A percentile compares a stretch with the other conserved stretches of the same genome.
Evolutionary conservation across 2,113 vertebrate species (phyloP).

Genomic region (Tricholaema leucomelas): DNA sequence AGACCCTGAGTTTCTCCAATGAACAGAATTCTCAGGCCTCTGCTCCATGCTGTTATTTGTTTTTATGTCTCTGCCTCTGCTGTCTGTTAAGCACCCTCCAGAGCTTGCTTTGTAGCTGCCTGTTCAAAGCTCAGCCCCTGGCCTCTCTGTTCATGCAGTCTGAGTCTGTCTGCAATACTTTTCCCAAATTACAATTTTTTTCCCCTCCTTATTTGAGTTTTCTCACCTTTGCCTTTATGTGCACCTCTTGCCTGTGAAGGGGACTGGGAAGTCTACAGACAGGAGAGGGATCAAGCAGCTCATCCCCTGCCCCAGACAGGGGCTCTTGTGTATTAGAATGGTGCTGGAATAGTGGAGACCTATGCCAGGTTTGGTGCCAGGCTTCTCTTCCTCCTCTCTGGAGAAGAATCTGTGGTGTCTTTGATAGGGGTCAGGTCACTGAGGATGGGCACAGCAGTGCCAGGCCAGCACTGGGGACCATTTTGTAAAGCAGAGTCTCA

Average conservation of each 20-base stretch:
- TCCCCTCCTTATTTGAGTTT: background rate
- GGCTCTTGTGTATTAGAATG: background rate
- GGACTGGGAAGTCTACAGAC: background rate
- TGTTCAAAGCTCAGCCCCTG: background rate
- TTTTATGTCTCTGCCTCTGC: slow-evolving; percentile 18
- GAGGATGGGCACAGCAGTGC: background rate
- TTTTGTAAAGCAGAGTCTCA: background rate
- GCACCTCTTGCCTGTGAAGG: background rate
- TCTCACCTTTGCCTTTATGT: background rate
- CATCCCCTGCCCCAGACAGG: background rate
- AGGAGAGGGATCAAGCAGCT: fast-evolving
- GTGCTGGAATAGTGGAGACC: background rate
- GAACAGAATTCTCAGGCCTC: background rate
- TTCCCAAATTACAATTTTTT: background rate
- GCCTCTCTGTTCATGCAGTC: background rate
- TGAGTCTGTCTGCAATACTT: background rate
- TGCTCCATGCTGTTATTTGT: slow-evolving; percentile 11
- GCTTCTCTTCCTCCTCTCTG: too few relatives aligned
- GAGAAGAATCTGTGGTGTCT: background rate
- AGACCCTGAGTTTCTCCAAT: background rate
- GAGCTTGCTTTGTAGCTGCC: slow-evolving; percentile 19
- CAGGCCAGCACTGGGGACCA: fast-evolving
- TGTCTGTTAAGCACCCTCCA: background rate
- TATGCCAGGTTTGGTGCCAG: background rate
- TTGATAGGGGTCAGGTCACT: background rate